These are phyloP conservation scores for Phaenicophaeus curvirostris DNA, from an alignment of 2,797 vertebrate genomes.

Conservation along the genomic window DNA sequence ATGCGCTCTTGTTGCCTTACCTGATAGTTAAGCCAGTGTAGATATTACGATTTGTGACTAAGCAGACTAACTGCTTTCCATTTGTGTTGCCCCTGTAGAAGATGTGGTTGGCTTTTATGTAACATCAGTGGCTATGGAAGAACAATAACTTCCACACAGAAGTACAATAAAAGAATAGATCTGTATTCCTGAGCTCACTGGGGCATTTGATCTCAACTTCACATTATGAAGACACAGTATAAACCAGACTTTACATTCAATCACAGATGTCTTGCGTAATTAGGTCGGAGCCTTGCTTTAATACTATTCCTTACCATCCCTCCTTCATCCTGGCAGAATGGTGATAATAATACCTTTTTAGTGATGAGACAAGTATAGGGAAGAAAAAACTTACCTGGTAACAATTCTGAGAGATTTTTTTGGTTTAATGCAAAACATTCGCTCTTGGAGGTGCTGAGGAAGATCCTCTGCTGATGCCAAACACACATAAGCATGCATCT, in stretches of 20 bases:
- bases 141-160: not conserved
- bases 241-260: not conserved
- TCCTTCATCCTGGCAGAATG: not conserved
- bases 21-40: not conserved
- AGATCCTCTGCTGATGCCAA: not conserved
- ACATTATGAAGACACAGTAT: not conserved
- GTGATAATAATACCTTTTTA: not conserved
- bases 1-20: not conserved
- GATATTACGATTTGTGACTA: not conserved
- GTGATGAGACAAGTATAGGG: not conserved
- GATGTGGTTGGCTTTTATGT: not conserved
- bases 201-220: not conserved
- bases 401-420: not conserved
- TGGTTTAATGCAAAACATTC: not conserved
- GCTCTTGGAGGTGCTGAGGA: not conserved
- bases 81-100: not conserved
- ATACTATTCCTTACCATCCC: not conserved
- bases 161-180: not conserved
- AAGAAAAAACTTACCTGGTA: not conserved
- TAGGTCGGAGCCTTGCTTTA: not conserved
- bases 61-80: not conserved
- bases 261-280: not conserved
- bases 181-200: not conserved
- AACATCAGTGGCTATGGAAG: not conserved
- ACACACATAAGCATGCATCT: rapidly evolving